These are phyloP conservation scores for Marmota flaviventris DNA, from an alignment of 2,113 vertebrate genomes.

Conservation along the genomic window DNA sequence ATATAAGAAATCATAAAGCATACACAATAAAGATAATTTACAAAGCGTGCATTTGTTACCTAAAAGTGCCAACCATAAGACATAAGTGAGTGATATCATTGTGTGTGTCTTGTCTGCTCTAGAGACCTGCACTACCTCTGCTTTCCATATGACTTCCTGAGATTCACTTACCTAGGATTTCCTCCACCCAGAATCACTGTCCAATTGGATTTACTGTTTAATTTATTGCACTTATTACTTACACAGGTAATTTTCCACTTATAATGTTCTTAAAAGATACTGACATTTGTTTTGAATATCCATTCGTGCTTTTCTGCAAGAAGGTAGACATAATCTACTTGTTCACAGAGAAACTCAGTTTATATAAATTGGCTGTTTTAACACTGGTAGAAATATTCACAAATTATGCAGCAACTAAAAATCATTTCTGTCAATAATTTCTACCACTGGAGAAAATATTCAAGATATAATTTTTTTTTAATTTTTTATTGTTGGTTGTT, in stretches of 20 bases:
- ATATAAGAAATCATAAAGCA: neutral
- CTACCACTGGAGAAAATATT: constrained; percentile 7
- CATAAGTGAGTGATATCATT: neutral
- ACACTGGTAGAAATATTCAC: neutral
- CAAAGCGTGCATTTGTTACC: neutral
- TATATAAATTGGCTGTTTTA: neutral
- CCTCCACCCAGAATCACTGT: neutral
- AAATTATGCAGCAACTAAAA: constrained; percentile 41
- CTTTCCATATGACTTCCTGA: neutral
- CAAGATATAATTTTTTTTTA: neutral
- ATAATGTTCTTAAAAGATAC: neutral
- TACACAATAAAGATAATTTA: neutral
- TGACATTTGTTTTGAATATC: constrained; percentile 37
- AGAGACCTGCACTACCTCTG: neutral
- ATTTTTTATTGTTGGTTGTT: too few species aligned
- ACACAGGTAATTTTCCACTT: neutral
- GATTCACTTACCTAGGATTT: neutral
- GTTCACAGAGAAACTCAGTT: constrained; percentile 33
- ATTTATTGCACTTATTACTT: neutral
- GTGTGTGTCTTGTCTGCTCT: neutral
- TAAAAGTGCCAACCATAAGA: neutral
- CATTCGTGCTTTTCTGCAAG: neutral
- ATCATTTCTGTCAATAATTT: neutral
- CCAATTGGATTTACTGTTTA: neutral
- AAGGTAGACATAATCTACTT: neutral